Evolutionary conservation across 2,113 vertebrate genomes (phyloP), one percentile per base, ranked within the genome.

Genomic region (Delphinapterus leucas): DNA sequence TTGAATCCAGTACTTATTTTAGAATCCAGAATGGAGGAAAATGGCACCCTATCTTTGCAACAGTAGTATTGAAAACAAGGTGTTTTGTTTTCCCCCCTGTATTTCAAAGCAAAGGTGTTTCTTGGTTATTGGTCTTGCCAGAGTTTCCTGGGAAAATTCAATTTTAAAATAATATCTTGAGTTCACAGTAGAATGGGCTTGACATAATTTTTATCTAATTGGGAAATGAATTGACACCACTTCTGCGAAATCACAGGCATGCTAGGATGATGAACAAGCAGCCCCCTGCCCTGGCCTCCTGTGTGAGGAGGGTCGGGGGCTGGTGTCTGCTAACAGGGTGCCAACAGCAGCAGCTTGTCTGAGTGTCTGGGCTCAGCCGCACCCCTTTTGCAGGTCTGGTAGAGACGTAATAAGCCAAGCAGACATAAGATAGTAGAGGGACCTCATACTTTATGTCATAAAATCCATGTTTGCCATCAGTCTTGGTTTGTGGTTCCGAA

Each of bases 401-500:
- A 6, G 36, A 26, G 5, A 36, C 18, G 55, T 41, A 71, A 33
- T 55, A 92, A 79, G n/a, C 26, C 28, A 60, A 28, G 28, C 61
- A 73, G 61, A 67, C 21, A 8, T 14, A 33, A 88, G 26, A 18
- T 23, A 67, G 67, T 36, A 31, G 44, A 49, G 38, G 21, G 33
- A 55, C 67, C n/a, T 92, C 1, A 0, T 82, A 47, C 70, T 95
- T 81, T 63, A 61, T 80, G 55, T 33, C 36, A 17, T 92, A n/a
- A 70, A 95, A 71, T 68, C 38, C 68, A 28, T 73, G 76, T 88
- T 63, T 84, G 82, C 61, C 28, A 28, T 90, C 41, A 12, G 0
- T 90, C 58, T 95, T 97, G 38, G 49, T 89, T 86, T 67, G 47
- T 79, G 14, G 58, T 93, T 92, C 31, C 60, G 7, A 68, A 80